Conservation (phyloP, 2,797 vertebrate genomes). For the Enteromius trimaculatus region DNA sequence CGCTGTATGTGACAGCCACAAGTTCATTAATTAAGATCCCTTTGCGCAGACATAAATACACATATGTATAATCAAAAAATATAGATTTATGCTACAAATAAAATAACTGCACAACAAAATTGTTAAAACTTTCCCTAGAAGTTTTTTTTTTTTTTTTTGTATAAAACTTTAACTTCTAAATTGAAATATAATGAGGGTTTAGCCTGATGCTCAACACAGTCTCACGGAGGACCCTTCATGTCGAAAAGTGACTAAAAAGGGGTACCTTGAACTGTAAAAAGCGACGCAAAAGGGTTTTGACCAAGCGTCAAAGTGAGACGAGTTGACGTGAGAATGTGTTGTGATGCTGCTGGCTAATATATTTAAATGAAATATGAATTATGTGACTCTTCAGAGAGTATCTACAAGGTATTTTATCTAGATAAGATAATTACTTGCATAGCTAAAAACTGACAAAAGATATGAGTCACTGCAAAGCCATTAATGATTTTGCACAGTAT, state of each 20-base stretch:
- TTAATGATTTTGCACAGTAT: neutral
- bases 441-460: neutral
- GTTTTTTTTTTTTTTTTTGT: too few relatives aligned
- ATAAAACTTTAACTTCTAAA: too few relatives aligned
- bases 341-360: neutral
- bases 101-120: neutral
- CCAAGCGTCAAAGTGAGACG: too few relatives aligned
- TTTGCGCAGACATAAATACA: neutral
- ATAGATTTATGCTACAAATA: neutral
- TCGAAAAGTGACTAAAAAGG: too few relatives aligned
- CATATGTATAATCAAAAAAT: neutral
- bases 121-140: too few relatives aligned
- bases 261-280: too few relatives aligned
- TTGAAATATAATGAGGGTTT: neutral
- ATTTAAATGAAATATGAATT: neutral
- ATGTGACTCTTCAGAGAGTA: neutral
- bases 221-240: too few relatives aligned
- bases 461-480: neutral
- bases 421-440: neutral
- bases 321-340: too few relatives aligned
- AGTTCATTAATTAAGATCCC: neutral
- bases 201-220: neutral
- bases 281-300: too few relatives aligned
- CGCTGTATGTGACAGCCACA: slow-evolving; percentile 1
- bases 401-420: neutral